Conservation (phyloP, 2,888 invertebrate genomes). For the Aphidoletes aphidimyza region DNA sequence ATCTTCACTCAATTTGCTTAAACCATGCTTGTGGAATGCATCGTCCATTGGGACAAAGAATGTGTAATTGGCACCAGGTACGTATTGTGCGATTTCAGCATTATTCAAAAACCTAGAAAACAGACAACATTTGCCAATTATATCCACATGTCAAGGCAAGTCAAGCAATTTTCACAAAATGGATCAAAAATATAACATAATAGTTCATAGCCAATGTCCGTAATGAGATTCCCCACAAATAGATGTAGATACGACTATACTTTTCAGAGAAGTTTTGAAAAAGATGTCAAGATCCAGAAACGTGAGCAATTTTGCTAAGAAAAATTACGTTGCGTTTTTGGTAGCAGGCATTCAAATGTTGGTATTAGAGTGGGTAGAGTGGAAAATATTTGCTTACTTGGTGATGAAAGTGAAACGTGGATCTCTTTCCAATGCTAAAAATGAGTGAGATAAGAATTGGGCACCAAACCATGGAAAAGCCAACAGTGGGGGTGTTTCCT, state of each 20-base stretch:
- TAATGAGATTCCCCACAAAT: no score
- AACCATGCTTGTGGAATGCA: constrained; percentile 73
- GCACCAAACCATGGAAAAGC: constrained; percentile 75
- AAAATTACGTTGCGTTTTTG: no score
- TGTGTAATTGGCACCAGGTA: constrained; percentile 74
- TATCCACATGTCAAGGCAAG: background rate
- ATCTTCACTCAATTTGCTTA: constrained; percentile 71
- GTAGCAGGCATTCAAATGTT: no score
- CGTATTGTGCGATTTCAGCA: constrained; percentile 72
- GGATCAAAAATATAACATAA: no score
- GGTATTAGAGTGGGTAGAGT: background rate
- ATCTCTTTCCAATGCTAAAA: constrained; percentile 71
- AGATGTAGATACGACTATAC: no score
- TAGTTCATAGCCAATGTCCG: no score
- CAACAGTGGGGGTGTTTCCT: constrained; percentile 73
- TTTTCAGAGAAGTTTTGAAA: no score
- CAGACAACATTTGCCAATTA: background rate
- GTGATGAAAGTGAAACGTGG: constrained; percentile 71
- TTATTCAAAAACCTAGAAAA: constrained; percentile 70
- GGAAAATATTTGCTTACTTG: constrained; percentile 60
- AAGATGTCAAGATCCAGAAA: no score
- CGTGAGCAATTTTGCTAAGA: no score
- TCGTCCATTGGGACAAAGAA: constrained; percentile 77
- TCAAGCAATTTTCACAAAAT: no score
- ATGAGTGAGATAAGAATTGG: constrained; percentile 73